Evolutionary conservation across 2,113 vertebrate genomes (phyloP).

Genomic region (Enhydra lutris): DNA sequence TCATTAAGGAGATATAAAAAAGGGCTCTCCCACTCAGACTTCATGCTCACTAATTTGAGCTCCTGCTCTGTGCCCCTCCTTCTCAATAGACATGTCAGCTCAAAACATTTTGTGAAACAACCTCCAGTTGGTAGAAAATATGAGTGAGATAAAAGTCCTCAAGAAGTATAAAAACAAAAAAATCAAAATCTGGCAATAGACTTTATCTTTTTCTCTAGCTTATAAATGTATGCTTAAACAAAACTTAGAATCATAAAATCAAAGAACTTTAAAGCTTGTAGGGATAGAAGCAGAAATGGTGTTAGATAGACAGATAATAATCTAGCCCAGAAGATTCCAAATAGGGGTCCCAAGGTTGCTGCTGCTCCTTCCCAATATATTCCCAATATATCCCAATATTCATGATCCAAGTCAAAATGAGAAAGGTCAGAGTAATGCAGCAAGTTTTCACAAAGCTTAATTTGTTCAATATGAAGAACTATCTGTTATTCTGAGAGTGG

Average conservation of each 20-base stretch:
- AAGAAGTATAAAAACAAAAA: not conserved
- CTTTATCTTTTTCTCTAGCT: not conserved
- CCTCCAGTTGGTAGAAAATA: not conserved
- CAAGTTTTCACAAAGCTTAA: not conserved
- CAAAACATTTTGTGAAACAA: constrained; percentile 24
- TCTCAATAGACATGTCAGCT: not conserved
- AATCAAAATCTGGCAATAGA: not conserved
- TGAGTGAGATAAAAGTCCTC: not conserved
- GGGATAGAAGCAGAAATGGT: not conserved
- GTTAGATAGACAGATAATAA: not conserved
- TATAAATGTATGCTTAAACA: not conserved
- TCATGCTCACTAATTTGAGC: not conserved
- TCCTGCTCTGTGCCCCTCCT: not conserved
- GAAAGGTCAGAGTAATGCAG: not conserved
- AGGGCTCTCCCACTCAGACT: not conserved
- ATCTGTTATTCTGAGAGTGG: not conserved
- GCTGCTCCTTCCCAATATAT: not conserved
- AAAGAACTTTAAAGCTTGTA: not conserved
- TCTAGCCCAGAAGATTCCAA: not conserved
- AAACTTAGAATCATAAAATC: constrained; percentile 1
- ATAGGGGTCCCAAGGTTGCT: not conserved
- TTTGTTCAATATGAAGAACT: not conserved
- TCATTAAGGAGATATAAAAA: not conserved
- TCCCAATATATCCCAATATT: no score
- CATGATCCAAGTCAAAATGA: not conserved